Base-by-base conservation (phyloP, 2,888 invertebrate genomes). In the Epinotia ramella region DNA sequence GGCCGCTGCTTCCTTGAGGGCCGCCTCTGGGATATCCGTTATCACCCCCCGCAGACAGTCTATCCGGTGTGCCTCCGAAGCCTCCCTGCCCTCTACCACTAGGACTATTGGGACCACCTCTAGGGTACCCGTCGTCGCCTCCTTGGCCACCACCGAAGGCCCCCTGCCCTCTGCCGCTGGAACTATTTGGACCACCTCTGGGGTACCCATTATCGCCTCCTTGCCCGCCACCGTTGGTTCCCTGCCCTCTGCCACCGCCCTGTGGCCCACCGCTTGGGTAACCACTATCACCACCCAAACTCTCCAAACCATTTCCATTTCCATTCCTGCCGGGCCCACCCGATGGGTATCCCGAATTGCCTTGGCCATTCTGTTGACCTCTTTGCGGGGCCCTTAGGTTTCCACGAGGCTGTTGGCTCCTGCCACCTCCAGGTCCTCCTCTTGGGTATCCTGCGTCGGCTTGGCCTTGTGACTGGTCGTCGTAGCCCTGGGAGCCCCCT, bases 261-360 rank as follows among this genome's bases (percentile, higher is more conserved):
- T 83, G 81, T 4, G 85, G 83, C 0, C 86, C 81, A 53, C 84
- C 87, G 77, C 82, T 83, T 6, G 87, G 83, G 76, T 87, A 88
- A 57, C 89, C 82, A 16, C 73, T 75, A 64, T 78, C 77, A 57
- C 79, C 76, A 18, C 76, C 74, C 59, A 66, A 60, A 28, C 77
- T 77, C 59, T 79, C 63, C 56, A 77, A 77, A 68, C 81, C 79
- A 12, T 78, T 78, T n/a, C 46, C 49, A 68, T 70, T 78, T 16
- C 77, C 49, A 68, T 70, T 78, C 13, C 78, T 76, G 9, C 77
- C 78, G 1, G 85, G 84, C 73, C 86, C 83, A 57, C 86, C 87
- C 67, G 83, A 83, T 69, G 88, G 83, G 78, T 88, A 89, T 18
- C 89, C 88, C 12, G 80, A 81, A 70, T 57, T 64, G n/a, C 81